phyloP scores from a whole-genome alignment of 2,113 vertebrate species.

The Campylorhamphus procurvoides region DNA sequence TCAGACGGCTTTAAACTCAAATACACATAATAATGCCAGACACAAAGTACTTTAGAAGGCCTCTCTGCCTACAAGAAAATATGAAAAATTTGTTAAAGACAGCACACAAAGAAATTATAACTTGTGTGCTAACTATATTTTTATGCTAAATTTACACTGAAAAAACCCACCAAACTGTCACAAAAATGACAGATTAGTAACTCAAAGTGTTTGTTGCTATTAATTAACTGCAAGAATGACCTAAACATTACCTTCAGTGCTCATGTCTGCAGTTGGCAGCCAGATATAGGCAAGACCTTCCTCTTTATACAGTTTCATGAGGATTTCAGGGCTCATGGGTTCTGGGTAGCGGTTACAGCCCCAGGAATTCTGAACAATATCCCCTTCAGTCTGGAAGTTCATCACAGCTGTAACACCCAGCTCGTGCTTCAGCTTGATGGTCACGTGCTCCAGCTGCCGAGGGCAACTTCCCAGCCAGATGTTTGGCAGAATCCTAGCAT shows the following conservation, averaged over 20 bases:
- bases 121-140: not conserved
- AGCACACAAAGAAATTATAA: not conserved
- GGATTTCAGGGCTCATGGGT: constrained; percentile 85
- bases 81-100: not conserved
- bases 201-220: not conserved
- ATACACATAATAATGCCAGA: not conserved
- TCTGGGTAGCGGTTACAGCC: constrained; percentile 87
- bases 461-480: constrained; percentile 97
- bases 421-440: constrained; percentile 91
- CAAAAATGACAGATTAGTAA: not conserved
- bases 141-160: not conserved
- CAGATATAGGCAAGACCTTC: constrained; percentile 89
- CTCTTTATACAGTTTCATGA: constrained; percentile 89
- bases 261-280: constrained; percentile 97
- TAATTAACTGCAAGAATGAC: not conserved
- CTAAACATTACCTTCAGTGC: constrained; percentile 87
- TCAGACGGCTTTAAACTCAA: not conserved
- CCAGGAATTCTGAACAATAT: constrained; percentile 89
- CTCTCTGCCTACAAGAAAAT: not conserved
- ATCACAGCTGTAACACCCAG: constrained; percentile 91
- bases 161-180: not conserved
- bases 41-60: not conserved
- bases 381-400: constrained; percentile 96
- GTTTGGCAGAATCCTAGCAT: constrained; percentile 87
- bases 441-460: constrained; percentile 91